Evolutionary conservation across 2,888 invertebrate genomes (phyloP).

Genomic region (Cephonodes hylas): DNA sequence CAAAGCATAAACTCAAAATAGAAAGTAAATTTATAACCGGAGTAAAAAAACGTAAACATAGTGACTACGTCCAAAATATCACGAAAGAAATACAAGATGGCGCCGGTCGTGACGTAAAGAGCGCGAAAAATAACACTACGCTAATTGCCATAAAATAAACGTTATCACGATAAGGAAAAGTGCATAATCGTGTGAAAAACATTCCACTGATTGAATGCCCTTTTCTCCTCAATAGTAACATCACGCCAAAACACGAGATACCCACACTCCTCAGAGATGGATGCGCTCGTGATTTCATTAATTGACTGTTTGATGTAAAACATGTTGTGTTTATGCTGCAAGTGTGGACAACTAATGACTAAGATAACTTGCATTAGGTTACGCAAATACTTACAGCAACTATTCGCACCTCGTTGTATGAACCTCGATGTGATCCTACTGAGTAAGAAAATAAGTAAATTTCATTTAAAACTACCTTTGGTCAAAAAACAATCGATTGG

Average conservation of each 20-base stretch:
- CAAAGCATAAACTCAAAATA: not conserved
- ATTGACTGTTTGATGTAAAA: not conserved
- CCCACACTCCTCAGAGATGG: not conserved
- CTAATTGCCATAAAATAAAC: conserved; percentile 4
- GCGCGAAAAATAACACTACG: not conserved
- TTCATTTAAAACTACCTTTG: not conserved
- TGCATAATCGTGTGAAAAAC: conserved; percentile 3
- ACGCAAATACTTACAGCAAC: not conserved
- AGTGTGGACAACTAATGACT: not conserved
- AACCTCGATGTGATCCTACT: not conserved
- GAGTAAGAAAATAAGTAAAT: not conserved
- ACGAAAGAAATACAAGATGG: not conserved
- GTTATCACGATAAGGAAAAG: not conserved
- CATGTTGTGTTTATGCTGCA: not conserved
- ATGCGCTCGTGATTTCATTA: not conserved
- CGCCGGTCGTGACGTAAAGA: not conserved
- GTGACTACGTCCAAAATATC: not conserved
- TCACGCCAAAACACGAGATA: not conserved
- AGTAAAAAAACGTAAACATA: not conserved
- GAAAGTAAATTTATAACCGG: not conserved
- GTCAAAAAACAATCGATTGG: too few relatives aligned
- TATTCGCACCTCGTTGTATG: not conserved
- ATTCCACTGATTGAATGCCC: not conserved
- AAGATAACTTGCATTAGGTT: not conserved
- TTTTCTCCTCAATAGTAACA: not conserved